Conservation (phyloP, 2,797 vertebrate genomes). For the Sphaeramia orbicularis region DNA sequence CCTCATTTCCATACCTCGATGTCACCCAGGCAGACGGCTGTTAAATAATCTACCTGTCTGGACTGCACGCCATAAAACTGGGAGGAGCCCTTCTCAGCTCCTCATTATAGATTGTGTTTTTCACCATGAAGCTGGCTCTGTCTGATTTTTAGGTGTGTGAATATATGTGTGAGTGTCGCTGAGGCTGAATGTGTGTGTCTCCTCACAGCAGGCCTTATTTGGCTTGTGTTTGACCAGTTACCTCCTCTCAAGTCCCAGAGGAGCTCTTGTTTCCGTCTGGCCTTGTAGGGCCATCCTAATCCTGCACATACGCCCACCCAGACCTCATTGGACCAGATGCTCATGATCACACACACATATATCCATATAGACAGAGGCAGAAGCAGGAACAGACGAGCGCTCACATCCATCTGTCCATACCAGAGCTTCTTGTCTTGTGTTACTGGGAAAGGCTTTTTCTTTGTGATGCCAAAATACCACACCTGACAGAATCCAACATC, state of each 20-base stretch:
- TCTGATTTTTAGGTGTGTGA: slow-evolving; percentile 27
- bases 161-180: slow-evolving; percentile 19
- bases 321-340: slow-evolving; percentile 53
- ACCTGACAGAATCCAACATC: not conserved
- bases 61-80: slow-evolving; percentile 22
- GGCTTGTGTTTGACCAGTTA: slow-evolving; percentile 86
- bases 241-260: slow-evolving; percentile 81
- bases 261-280: slow-evolving; percentile 83
- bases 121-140: slow-evolving; percentile 5
- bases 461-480: not conserved
- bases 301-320: slow-evolving; percentile 38
- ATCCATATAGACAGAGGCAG: slow-evolving; percentile 16
- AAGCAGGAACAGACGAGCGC: slow-evolving; percentile 21
- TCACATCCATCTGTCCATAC: not conserved
- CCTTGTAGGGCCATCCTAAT: slow-evolving; percentile 89
- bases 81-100: slow-evolving; percentile 34
- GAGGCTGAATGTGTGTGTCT: slow-evolving; percentile 55
- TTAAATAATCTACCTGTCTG: slow-evolving; percentile 63
- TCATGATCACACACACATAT: slow-evolving; percentile 29
- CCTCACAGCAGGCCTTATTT: slow-evolving; percentile 88
- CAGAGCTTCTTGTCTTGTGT: slow-evolving; percentile 16
- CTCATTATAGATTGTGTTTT: not conserved
- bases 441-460: slow-evolving; percentile 2
- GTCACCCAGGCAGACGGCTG: slow-evolving; percentile 48
- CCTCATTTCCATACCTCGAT: slow-evolving; percentile 44